Percentiles rank a stretch among this genome's conserved stretches.
These are phyloP conservation scores for Solenodon paradoxus DNA, from an alignment of 2,113 vertebrate species.

Conservation along the genomic window DNA sequence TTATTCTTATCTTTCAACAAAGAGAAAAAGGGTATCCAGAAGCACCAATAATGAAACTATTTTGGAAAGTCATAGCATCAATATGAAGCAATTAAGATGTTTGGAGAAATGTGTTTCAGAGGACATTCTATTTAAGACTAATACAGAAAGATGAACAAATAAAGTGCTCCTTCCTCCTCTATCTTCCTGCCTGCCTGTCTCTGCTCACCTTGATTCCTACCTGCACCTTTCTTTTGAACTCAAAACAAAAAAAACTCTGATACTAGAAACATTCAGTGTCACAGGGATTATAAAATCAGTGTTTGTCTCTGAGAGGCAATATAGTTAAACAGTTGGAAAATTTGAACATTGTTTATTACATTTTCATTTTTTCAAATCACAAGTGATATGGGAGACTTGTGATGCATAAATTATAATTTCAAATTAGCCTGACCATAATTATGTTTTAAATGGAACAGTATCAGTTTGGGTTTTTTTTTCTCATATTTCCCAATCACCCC, in stretches of 20 bases:
- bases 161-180: too few relatives aligned
- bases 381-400: neutral
- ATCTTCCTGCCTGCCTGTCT: too few relatives aligned
- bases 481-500: too few relatives aligned
- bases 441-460: too few relatives aligned
- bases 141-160: too few relatives aligned
- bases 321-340: neutral
- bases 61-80: neutral
- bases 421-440: too few relatives aligned
- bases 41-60: neutral
- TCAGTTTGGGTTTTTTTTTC: too few relatives aligned
- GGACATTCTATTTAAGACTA: neutral
- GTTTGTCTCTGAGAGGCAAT: neutral
- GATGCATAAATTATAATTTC: too few relatives aligned
- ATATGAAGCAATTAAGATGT: neutral
- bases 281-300: neutral
- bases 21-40: neutral
- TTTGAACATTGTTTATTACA: neutral
- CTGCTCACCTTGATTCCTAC: too few relatives aligned
- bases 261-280: neutral
- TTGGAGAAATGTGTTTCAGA: neutral
- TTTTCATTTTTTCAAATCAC: neutral
- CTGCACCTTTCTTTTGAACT: too few relatives aligned
- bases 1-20: neutral
- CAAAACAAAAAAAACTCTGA: too few relatives aligned